phyloP scores from a whole-genome alignment of 2,797 vertebrate species.

The Mareca strepera region DNA sequence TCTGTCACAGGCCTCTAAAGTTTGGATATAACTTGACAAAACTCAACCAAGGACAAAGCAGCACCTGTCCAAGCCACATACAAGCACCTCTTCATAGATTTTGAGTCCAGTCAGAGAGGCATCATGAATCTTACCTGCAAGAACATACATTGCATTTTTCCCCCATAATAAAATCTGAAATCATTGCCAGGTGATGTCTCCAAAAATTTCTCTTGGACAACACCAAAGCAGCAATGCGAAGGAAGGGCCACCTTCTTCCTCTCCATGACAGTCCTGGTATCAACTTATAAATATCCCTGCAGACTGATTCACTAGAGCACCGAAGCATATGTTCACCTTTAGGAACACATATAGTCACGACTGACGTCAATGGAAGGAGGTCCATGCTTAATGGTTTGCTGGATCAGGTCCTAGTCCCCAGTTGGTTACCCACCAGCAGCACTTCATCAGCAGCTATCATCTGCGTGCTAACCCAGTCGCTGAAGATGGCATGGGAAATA shows the following conservation, averaged over 20 bases:
- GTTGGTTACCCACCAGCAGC: not conserved
- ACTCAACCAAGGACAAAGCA: not conserved
- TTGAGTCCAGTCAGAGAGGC: not conserved
- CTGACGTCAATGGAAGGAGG: not conserved
- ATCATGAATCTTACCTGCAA: not conserved
- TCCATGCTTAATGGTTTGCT: not conserved
- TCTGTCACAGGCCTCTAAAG: not conserved
- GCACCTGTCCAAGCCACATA: not conserved
- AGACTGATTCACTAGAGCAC: not conserved
- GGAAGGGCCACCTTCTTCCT: not conserved
- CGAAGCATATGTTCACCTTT: conserved; percentile 31
- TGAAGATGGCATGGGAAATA: not conserved
- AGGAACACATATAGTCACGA: not conserved
- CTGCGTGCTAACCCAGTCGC: not conserved
- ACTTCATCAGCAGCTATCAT: not conserved
- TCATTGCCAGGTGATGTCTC: not conserved
- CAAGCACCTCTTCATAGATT: not conserved
- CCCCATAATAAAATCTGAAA: not conserved
- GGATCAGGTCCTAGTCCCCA: conserved; percentile 29
- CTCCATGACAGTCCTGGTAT: not conserved
- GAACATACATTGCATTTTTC: not conserved
- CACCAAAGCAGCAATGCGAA: not conserved
- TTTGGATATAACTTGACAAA: not conserved
- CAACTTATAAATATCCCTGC: not conserved
- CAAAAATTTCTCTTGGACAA: not conserved